Base-by-base conservation (phyloP, 2,888 invertebrate genomes). In the Apamea epomidion region DNA sequence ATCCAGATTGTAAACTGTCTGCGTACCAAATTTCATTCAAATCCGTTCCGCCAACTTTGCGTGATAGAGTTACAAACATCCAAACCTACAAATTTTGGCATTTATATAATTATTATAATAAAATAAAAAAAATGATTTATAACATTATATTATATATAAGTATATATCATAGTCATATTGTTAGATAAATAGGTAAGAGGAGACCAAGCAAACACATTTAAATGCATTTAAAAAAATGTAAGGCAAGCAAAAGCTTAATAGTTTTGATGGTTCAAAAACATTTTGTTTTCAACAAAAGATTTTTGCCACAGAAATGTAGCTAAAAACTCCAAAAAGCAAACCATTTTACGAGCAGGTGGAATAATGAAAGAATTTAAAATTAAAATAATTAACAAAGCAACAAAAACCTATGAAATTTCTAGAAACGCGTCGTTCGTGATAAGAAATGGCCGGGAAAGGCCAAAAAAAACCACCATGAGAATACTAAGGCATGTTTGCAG, bases 391-490 rank as follows among this genome's bases (percentile, higher is more conserved):
- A 85, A 82, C 82, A 80, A 76, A 84, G 81, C 81, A 83, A 82
- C 81, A 85, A 83, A 83, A 81, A 81, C 73, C 87, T 82, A 88
- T 85, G 87, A 88, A 85, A 87, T 87, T 88, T 85, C 85, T 87
- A 85, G 87, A 88, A 88, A 84, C 83, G 88, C 85, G 82, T 87
- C 84, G 84, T 85, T 87, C 84, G 83, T 89, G 92, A 92, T 93
- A 92, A 91, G 91, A 88, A 89, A 88, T 88, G 82, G 80, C 78
- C 76, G 81, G 85, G 86, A 90, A 90, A 89, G 77, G 84, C 83
- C 81, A 89, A 92, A 91, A 91, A 92, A 83, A 65, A 25, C 70
- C 42, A 45, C 70, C 78, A 85, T 45, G 73, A 73, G 80, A 84
- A 89, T 71, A 71, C 84, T 70, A 76, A 87, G 78, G 81, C 86